Conservation (phyloP, 23 tunicate species). For the Diplosoma virens region DNA sequence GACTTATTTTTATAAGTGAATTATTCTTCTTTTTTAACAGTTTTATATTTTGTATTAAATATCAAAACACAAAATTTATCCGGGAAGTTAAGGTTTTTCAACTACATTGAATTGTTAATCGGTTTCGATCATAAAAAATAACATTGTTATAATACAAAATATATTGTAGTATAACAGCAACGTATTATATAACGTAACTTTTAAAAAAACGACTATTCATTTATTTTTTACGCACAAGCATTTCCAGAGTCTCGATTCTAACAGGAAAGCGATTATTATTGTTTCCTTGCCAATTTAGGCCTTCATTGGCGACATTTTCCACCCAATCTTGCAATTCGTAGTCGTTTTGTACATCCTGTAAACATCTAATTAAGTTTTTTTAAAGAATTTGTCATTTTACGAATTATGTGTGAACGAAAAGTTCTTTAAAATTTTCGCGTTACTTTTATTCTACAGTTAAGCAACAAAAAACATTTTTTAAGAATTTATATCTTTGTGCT, state of each 20-base stretch:
- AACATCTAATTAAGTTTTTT: neutral
- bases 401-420: too few species aligned
- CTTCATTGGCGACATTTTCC: constrained; percentile 4
- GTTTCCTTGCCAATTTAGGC: constrained; percentile 13
- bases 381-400: neutral
- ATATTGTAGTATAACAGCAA: neutral
- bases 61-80: too few species aligned
- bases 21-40: too few species aligned
- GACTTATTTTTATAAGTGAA: too few species aligned
- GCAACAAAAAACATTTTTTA: too few species aligned
- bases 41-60: too few species aligned
- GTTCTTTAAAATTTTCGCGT: too few species aligned
- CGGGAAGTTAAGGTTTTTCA: too few species aligned
- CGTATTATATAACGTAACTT: neutral
- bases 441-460: too few species aligned
- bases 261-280: neutral
- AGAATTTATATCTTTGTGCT: too few species aligned
- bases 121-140: too few species aligned
- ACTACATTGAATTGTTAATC: too few species aligned
- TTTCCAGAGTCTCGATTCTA: neutral
- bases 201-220: neutral
- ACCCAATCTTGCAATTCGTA: constrained; percentile 16
- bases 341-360: constrained; percentile 1
- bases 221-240: constrained; percentile 10
- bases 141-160: neutral